Percentiles rank a stretch among this genome's conserved stretches.
Conservation (phyloP, 2,113 vertebrate species). For the Pangasianodon gigas region DNA sequence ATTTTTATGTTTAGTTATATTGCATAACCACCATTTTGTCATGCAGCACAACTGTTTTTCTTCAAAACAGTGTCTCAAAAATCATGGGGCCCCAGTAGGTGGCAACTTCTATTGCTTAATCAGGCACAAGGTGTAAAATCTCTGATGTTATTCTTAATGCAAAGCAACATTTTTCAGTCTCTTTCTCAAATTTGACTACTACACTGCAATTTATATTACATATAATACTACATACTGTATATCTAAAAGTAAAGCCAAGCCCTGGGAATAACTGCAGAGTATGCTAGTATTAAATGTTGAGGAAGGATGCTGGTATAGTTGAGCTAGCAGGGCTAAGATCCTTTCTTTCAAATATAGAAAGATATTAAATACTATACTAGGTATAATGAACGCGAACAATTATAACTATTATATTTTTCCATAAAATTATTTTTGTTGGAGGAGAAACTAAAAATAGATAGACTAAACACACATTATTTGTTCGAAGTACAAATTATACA, state of each 20-base stretch:
- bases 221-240: neutral
- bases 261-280: neutral
- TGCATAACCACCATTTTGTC: conserved; percentile 6
- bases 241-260: neutral
- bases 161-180: neutral
- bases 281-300: neutral
- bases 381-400: neutral
- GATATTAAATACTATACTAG: neutral
- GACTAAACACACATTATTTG: neutral
- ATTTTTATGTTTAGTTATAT: neutral
- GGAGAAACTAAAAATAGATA: neutral
- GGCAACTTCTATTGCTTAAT: neutral
- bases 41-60: neutral
- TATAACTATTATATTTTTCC: neutral
- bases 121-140: neutral
- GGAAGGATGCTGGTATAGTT: neutral
- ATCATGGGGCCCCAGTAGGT: neutral
- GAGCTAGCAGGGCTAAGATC: neutral
- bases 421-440: neutral
- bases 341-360: neutral
- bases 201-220: neutral
- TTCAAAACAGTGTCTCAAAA: neutral
- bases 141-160: neutral
- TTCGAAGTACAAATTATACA: neutral
- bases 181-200: neutral